Base-by-base conservation (phyloP, 2,888 invertebrate species). In the Dasypogon diadema region DNA sequence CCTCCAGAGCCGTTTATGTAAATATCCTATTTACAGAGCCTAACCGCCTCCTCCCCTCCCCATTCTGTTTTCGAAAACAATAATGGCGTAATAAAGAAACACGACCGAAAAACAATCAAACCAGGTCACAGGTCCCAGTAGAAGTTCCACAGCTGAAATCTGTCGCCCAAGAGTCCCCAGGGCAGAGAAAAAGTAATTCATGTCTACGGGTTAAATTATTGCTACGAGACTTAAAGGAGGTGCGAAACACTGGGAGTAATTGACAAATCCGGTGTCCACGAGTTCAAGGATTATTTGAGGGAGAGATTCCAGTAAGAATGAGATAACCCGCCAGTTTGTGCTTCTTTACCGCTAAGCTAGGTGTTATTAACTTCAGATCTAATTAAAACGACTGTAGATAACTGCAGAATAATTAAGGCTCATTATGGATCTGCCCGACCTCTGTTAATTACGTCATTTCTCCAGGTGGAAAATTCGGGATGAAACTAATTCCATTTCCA, bases 301-400 rank as follows among this genome's bases (percentile, higher is more conserved):
- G n/a, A n/a, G n/a, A n/a, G n/a, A n/a, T n/a, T n/a, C n/a, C n/a
- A n/a, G n/a, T n/a, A n/a, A n/a, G n/a, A n/a, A n/a, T n/a, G n/a
- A n/a, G n/a, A n/a, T n/a, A n/a, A n/a, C n/a, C n/a, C n/a, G n/a
- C n/a, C n/a, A n/a, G n/a, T n/a, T n/a, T n/a, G n/a, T n/a, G n/a
- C n/a, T n/a, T n/a, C n/a, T n/a, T n/a, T n/a, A n/a, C n/a, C n/a
- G 34, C 58, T 26, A 58, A 58, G 14, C 58, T n/a, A 2, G 26
- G 26, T 58, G 58, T 58, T 58, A 58, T 58, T 58, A 58, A 58
- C 26, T 58, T 58, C 58, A 16, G 58, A 58, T 58, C 58, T 58
- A 58, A 58, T 58, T 58, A 58, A 16, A 30, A 24, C 24, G 58
- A 30, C 26, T 26, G 58, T 58, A 30, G 4, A 30, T 58, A 58